These are phyloP conservation scores for Abrostola tripartita DNA, from an alignment of 2,888 invertebrate genomes.

Conservation along the genomic window DNA sequence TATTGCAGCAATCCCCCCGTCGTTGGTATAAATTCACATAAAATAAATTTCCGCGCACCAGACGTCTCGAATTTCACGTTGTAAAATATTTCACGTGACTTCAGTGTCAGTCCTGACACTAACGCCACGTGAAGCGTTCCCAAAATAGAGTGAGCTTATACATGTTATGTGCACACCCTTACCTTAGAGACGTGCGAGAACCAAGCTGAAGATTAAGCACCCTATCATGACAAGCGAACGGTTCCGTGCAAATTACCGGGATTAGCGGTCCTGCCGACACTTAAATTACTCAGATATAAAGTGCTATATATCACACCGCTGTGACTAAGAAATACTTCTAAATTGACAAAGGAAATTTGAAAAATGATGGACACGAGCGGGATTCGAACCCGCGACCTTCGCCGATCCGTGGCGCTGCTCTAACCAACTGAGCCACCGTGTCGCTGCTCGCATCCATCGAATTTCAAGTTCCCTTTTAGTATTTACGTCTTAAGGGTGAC, in stretches of 20 bases:
- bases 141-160: slow-evolving; percentile 39
- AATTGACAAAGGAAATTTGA: too few relatives aligned
- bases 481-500: too few relatives aligned
- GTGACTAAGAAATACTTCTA: neutral
- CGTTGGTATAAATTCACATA: slow-evolving; percentile 32
- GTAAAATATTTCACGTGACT: slow-evolving; percentile 49
- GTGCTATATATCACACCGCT: slow-evolving; percentile 24
- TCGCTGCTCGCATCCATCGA: too few relatives aligned
- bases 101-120: slow-evolving; percentile 33
- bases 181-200: slow-evolving; percentile 35
- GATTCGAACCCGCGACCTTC: too few relatives aligned
- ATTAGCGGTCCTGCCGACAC: slow-evolving; percentile 54
- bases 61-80: slow-evolving; percentile 39
- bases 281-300: slow-evolving; percentile 46
- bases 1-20: slow-evolving; percentile 11
- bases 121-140: slow-evolving; percentile 32
- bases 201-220: slow-evolving; percentile 53
- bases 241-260: slow-evolving; percentile 59
- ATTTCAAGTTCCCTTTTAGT: too few relatives aligned
- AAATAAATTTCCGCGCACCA: slow-evolving; percentile 37
- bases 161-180: slow-evolving; percentile 39
- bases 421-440: too few relatives aligned
- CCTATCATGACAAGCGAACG: slow-evolving; percentile 53
- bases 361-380: too few relatives aligned
- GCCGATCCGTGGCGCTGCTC: too few relatives aligned